phyloP scores from a whole-genome alignment of 2,888 invertebrate species.

The Anoplius nigerrimus region DNA sequence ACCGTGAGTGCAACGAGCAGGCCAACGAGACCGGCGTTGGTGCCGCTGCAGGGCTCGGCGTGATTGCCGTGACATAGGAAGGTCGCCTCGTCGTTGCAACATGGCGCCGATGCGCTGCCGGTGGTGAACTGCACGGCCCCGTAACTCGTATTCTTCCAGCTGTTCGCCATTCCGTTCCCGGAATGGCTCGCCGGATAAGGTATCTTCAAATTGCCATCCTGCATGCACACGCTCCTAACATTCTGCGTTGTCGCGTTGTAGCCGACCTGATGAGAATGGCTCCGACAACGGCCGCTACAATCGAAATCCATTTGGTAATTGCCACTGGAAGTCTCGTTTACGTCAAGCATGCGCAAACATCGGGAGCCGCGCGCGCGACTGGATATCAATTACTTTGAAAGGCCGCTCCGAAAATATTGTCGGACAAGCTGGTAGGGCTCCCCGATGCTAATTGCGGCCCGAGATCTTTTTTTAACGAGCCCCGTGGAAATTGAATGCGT shows the following conservation, averaged over 20 bases:
- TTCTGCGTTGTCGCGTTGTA: slow-evolving; percentile 22
- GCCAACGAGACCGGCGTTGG: slow-evolving; percentile 81
- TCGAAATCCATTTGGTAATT: slow-evolving; percentile 18
- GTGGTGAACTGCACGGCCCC: slow-evolving; percentile 39
- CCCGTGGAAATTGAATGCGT: neutral
- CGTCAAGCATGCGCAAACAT: neutral
- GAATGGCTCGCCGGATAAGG: slow-evolving; percentile 33
- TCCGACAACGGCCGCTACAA: slow-evolving; percentile 30
- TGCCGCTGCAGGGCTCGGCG: slow-evolving; percentile 80
- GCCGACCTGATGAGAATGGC: slow-evolving; percentile 33
- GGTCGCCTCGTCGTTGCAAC: slow-evolving; percentile 73
- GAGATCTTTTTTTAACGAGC: neutral
- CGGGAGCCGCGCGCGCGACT: neutral
- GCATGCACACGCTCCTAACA: slow-evolving; percentile 17
- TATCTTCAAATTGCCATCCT: slow-evolving; percentile 33
- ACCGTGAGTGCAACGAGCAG: slow-evolving; percentile 84
- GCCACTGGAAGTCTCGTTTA: slow-evolving; percentile 1
- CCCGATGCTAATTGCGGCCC: too few relatives aligned
- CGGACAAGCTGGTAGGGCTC: too few relatives aligned
- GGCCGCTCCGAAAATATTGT: neutral
- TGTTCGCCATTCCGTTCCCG: slow-evolving; percentile 3
- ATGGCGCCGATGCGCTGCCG: slow-evolving; percentile 48
- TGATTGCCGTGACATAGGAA: slow-evolving; percentile 82
- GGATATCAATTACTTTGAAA: slow-evolving; percentile 10
- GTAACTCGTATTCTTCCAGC: slow-evolving; percentile 33